These are phyloP conservation scores for Bos indicus DNA, from an alignment of 2,113 vertebrate species.

Conservation along the genomic window DNA sequence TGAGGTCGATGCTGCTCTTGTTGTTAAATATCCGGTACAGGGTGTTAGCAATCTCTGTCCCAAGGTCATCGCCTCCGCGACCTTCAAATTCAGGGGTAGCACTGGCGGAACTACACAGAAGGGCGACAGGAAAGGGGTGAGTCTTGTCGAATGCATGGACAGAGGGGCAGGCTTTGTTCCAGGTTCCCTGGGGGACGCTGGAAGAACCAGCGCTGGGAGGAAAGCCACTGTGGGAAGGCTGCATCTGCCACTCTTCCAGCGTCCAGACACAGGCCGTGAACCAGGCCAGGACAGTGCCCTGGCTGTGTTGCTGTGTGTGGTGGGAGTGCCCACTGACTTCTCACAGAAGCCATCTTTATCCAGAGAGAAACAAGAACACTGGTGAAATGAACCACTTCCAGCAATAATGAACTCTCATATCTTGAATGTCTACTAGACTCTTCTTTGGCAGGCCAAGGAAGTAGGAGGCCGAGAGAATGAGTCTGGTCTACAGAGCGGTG, in stretches of 20 bases:
- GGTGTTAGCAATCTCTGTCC: conserved; percentile 90
- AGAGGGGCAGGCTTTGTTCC: background rate
- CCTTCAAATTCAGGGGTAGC: conserved; percentile 98
- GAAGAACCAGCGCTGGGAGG: background rate
- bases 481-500: background rate
- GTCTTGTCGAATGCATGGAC: background rate
- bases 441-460: background rate
- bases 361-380: background rate
- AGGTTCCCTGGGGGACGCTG: background rate
- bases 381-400: background rate
- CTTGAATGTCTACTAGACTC: background rate
- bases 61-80: conserved; percentile 95
- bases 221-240: background rate
- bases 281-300: background rate
- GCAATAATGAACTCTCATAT: background rate
- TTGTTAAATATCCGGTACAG: conserved; percentile 94
- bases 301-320: background rate
- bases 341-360: background rate
- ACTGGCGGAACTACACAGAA: conserved; percentile 90
- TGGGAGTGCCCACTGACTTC: background rate
- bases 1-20: conserved; percentile 85
- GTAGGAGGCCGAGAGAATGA: background rate
- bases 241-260: background rate
- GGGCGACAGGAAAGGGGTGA: background rate
- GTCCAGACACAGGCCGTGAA: background rate